These are phyloP conservation scores for Acanthurus leucopareius DNA, from an alignment of 2,797 vertebrate genomes.

Conservation along the genomic window DNA sequence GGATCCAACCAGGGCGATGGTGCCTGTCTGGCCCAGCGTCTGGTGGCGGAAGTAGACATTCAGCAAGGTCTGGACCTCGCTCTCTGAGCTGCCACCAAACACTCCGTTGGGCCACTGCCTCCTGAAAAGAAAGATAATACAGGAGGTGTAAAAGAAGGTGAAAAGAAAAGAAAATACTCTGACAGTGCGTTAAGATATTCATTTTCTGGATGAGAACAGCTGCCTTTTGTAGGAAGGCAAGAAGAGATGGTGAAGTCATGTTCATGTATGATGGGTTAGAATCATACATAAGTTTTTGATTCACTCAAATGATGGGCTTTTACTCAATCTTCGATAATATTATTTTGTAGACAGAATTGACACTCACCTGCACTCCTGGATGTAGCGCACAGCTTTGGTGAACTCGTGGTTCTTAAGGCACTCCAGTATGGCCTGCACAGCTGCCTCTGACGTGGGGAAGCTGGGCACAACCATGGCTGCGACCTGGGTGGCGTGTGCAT, in stretches of 20 bases:
- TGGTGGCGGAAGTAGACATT: slow-evolving; percentile 99
- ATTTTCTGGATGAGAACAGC: background rate
- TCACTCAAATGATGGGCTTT: background rate
- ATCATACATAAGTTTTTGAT: too few species aligned
- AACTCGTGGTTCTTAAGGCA: slow-evolving; percentile 96
- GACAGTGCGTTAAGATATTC: background rate
- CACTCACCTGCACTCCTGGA: slow-evolving; percentile 96
- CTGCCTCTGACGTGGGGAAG: slow-evolving; percentile 93
- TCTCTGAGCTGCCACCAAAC: slow-evolving; percentile 95
- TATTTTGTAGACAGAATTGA: background rate
- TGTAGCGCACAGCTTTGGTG: slow-evolving; percentile 92
- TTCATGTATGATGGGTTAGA: background rate
- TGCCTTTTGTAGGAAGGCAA: background rate
- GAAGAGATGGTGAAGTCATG: background rate
- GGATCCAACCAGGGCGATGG: slow-evolving; percentile 96
- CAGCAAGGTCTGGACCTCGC: slow-evolving; percentile 97
- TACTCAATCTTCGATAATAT: background rate
- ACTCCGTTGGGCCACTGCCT: slow-evolving; percentile 95
- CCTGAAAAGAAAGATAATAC: slow-evolving; percentile 76
- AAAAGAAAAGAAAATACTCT: background rate
- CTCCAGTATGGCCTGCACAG: slow-evolving; percentile 96
- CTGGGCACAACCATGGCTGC: slow-evolving; percentile 85
- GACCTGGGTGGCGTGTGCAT: slow-evolving; percentile 78
- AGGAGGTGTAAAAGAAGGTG: background rate
- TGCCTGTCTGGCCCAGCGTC: slow-evolving; percentile 97